Evolutionary conservation across 2,113 vertebrate genomes (phyloP).

Genomic region (Oriolus oriolus): DNA sequence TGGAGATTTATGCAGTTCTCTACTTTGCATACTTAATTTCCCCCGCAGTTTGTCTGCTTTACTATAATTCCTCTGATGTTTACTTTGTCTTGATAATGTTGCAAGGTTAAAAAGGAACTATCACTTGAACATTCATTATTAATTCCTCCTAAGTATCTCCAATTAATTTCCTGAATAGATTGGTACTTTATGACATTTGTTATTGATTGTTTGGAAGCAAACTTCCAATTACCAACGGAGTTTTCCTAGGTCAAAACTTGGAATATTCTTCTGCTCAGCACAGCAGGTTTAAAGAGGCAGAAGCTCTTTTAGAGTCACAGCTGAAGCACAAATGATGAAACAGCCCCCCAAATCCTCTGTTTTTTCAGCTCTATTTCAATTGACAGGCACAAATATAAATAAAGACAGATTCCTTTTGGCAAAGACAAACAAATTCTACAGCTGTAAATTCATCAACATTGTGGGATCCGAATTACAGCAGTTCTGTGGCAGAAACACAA

Average conservation of each 20-base stretch:
- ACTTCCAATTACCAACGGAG: conserved; percentile 46
- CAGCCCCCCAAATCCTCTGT: neutral
- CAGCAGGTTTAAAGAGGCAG: neutral
- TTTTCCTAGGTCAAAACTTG: neutral
- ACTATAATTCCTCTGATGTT: conserved; percentile 57
- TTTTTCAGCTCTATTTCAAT: neutral
- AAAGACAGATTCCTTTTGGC: neutral
- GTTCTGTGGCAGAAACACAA: neutral
- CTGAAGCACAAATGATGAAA: neutral
- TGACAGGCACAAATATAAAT: neutral
- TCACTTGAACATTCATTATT: conserved; percentile 66
- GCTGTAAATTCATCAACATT: neutral
- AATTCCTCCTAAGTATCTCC: conserved; percentile 61
- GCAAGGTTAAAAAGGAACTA: conserved; percentile 65
- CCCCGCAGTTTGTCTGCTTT: conserved; percentile 43
- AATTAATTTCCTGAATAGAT: conserved; percentile 69
- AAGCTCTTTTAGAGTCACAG: neutral
- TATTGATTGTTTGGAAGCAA: conserved; percentile 68
- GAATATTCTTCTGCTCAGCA: neutral
- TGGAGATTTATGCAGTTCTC: conserved; percentile 68
- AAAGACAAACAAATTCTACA: neutral
- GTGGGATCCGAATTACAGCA: neutral
- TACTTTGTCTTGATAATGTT: conserved; percentile 70
- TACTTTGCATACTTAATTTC: conserved; percentile 63
- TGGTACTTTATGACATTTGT: conserved; percentile 54